These are phyloP conservation scores for Argyresthia goedartella DNA, from an alignment of 2,888 invertebrate species.

Conservation along the genomic window DNA sequence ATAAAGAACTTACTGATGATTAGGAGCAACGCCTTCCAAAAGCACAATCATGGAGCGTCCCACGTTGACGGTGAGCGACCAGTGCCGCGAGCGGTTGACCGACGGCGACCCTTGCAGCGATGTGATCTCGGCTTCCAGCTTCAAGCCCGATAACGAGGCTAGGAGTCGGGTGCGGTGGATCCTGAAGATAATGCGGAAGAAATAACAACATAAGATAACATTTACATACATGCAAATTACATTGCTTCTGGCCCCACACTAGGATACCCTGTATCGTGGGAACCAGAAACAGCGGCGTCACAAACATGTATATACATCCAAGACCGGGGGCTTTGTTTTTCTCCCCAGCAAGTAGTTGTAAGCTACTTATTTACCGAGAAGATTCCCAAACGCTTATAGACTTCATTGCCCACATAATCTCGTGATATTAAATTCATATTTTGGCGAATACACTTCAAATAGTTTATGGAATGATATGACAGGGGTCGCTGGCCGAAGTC, in stretches of 20 bases:
- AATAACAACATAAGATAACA: background rate
- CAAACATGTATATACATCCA: background rate
- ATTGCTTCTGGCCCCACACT: too few relatives aligned
- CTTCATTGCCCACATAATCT: too few relatives aligned
- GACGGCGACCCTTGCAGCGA: conserved; percentile 92
- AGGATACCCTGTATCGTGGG: too few relatives aligned
- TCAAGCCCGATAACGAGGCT: conserved; percentile 93
- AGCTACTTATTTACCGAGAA: too few relatives aligned
- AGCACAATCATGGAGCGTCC: conserved; percentile 93
- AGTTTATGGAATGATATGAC: too few relatives aligned
- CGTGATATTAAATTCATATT: too few relatives aligned
- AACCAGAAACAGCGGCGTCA: background rate
- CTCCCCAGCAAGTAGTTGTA: too few relatives aligned
- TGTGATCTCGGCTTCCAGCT: conserved; percentile 94
- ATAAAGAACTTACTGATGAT: conserved; percentile 79
- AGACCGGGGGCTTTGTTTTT: too few relatives aligned
- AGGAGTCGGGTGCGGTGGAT: conserved; percentile 88
- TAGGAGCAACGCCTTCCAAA: conserved; percentile 90
- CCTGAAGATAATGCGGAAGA: conserved; percentile 56
- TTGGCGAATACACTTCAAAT: too few relatives aligned
- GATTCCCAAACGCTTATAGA: too few relatives aligned
- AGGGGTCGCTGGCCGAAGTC: too few relatives aligned
- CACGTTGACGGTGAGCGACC: conserved; percentile 89
- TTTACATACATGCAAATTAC: too few relatives aligned
- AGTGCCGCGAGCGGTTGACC: conserved; percentile 89